Base-by-base conservation (phyloP, 2,888 invertebrate genomes). In the Spodoptera littoralis region DNA sequence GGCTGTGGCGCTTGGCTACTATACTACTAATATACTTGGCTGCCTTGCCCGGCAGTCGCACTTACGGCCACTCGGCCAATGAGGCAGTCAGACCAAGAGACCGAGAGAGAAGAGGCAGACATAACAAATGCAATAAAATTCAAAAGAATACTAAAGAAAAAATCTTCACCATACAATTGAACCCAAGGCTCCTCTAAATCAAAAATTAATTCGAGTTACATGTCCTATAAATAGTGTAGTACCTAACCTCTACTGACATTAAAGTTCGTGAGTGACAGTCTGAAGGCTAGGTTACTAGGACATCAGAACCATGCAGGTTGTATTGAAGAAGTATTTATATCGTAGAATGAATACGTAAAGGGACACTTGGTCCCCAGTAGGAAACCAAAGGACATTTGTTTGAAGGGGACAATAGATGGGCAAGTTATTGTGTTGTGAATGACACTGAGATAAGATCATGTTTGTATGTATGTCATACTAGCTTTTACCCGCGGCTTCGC, bases 231-330 rank as follows among this genome's bases (percentile, higher is more conserved):
- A 69, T 45, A 73, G 48, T 42, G 18, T 3, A 51, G 27, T 36
- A 41, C n/a, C 27, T 12, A 44, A 22, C 8, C 27, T 42, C 9
- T n/a, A 18, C 49, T 76, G 76, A 65, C 76, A 72, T 72, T 72
- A 76, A 76, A 4, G 46, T 49, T 45, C 0, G 36, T 36, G 9
- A 43, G 65, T 70, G 60, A 60, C 53, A 44, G 50, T 49, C 1
- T 12, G 60, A 72, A 76, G 76, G 76, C 54, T 55, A 65, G 65
- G 76, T 76, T 27, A 73, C 44, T 73, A 42, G 73, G 55, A 12
- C 73, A 63, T 55, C 24, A 55, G 48, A 50, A 55, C 18, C 42
- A 56, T 44, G 24, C 27, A 11, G 18, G 27, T 55, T 36, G 41
- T 24, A 22, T 46, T 47, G 42, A 36, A 30, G 43, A 44, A 44